Base-by-base conservation (phyloP, 2,888 invertebrate species). In the Pyrrhia umbra region DNA sequence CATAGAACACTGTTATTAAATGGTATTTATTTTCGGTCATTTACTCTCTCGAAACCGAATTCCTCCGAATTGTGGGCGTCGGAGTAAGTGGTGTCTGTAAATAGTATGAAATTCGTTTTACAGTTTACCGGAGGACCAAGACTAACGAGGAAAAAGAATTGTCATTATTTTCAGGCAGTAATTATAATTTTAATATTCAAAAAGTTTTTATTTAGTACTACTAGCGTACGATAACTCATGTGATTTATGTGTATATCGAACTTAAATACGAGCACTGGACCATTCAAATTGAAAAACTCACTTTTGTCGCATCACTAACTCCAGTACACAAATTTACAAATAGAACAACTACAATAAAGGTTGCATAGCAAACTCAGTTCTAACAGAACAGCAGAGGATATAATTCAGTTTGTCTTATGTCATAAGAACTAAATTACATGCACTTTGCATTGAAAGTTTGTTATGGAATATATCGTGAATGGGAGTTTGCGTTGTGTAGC, bases 401-500 rank as follows among this genome's bases (percentile, higher is more conserved):
- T n/a, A 34, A 20, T 56, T 42, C 61, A 1, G 1, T 30, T 39
- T 18, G 10, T 6, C 9, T 5, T 8, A 15, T 6, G 21, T 23
- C n/a, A 21, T 5, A 20, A 46, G 20, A 67, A 47, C 55, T 59
- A 67, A 66, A 67, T 81, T 56, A 76, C 63, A 62, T 81, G 68
- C 79, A 76, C 74, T 79, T 62, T 73, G 51, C 52, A 67, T 71
- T 71, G 67, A 63, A 66, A 63, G 65, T 75, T 75, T 57, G 69
- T 63, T 62, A 43, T 56, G 49, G 66, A 63, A 57, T 71, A 56
- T 40, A 56, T 54, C 43, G 59, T 23, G 34, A 51, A 51, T 8
- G 49, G 37, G 70, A 61, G 69, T 75, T 67, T 75, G 59, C 18
- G 59, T 78, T 73, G 66, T 68, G 59, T 25, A 43, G 62, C 43